Conservation (phyloP, 2,888 invertebrate species). For the Drosophila testacea region DNA sequence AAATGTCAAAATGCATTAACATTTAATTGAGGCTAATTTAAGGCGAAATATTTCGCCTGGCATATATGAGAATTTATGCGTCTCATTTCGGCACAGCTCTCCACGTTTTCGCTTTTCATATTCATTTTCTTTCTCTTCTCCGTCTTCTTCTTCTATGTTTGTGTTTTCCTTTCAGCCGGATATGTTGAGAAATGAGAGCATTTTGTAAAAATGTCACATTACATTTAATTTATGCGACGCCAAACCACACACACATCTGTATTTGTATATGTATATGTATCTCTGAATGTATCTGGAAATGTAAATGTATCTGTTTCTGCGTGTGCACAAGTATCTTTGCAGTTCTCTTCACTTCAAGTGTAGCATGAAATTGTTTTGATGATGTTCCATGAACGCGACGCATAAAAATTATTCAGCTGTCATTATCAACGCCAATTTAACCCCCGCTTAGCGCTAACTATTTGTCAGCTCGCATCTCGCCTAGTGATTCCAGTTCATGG, state of each 20-base stretch:
- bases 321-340: constrained; percentile 42
- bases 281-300: constrained; percentile 26
- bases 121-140: constrained; percentile 23
- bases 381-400: constrained; percentile 59
- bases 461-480: constrained; percentile 47
- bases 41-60: constrained; percentile 83
- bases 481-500: constrained; percentile 15
- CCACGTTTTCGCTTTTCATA: constrained; percentile 48
- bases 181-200: constrained; percentile 84
- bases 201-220: constrained; percentile 84
- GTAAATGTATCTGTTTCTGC: constrained; percentile 30
- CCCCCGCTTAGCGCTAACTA: constrained; percentile 59
- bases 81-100: constrained; percentile 62
- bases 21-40: constrained; percentile 85
- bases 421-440: constrained; percentile 66
- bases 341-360: constrained; percentile 54
- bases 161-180: constrained; percentile 59
- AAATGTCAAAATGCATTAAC: constrained; percentile 85
- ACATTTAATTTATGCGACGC: constrained; percentile 83
- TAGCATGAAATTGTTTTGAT: constrained; percentile 73
- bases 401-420: constrained; percentile 59
- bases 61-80: constrained; percentile 76
- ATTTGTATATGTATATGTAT: constrained; percentile 36
- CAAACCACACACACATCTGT: constrained; percentile 46
- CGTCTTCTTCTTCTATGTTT: constrained; percentile 1